phyloP scores from a whole-genome alignment of 2,888 invertebrate species.

The Marronus borbonicus region DNA sequence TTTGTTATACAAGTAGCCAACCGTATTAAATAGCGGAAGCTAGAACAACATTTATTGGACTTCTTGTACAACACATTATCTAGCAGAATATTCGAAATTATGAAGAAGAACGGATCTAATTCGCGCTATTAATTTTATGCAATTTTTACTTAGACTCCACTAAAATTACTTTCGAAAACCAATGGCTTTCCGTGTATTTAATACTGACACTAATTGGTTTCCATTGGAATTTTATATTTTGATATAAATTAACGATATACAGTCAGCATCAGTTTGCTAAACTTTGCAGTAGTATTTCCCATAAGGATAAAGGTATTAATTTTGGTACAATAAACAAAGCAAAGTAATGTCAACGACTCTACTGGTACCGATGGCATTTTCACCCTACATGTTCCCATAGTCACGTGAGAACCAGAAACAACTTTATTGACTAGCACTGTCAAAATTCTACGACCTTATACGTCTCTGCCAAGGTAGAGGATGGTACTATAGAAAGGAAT shows the following conservation, averaged over 20 bases:
- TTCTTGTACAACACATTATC: too few species aligned
- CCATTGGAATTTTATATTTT: too few species aligned
- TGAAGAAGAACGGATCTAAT: too few species aligned
- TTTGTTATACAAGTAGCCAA: too few species aligned
- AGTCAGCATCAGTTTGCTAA: background rate
- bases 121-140: too few species aligned
- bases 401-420: background rate
- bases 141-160: too few species aligned
- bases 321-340: conserved; percentile 16
- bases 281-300: background rate
- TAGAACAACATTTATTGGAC: too few species aligned
- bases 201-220: too few species aligned
- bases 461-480: background rate
- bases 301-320: background rate
- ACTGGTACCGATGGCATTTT: background rate
- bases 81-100: too few species aligned
- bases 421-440: background rate
- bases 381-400: conserved; percentile 9
- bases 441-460: background rate
- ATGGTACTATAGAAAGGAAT: background rate
- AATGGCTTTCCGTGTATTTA: too few species aligned
- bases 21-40: too few species aligned
- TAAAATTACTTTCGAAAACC: too few species aligned
- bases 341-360: conserved; percentile 13
- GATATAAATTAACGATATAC: background rate